Conservation (phyloP, 2,797 vertebrate genomes). For the Eulemur coronatus region DNA sequence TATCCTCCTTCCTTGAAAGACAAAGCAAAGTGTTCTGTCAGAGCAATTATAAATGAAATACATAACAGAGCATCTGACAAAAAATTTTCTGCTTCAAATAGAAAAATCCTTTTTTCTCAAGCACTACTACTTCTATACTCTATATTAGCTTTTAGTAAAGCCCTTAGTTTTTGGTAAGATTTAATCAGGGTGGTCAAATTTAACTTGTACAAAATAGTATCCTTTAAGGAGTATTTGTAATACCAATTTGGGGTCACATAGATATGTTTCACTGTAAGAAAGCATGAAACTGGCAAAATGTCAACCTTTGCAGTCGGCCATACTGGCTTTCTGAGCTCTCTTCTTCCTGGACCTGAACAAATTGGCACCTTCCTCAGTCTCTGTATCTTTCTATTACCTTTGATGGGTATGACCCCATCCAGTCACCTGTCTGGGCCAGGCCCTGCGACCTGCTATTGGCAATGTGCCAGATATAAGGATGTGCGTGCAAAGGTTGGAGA, state of each 20-base stretch:
- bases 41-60: slow-evolving; percentile 1
- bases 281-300: not conserved
- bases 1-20: not conserved
- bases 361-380: not conserved
- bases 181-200: slow-evolving; percentile 13
- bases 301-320: not conserved
- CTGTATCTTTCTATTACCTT: not conserved
- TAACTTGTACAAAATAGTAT: not conserved
- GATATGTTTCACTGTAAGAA: not conserved
- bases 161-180: not conserved
- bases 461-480: not conserved
- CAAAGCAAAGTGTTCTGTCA: not conserved
- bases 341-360: not conserved
- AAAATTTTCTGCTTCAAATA: not conserved
- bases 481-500: not conserved
- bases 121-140: not conserved
- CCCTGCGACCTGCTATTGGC: not conserved
- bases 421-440: not conserved
- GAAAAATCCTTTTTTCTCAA: not conserved
- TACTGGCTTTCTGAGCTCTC: not conserved
- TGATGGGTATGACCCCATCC: not conserved
- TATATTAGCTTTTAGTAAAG: slow-evolving; percentile 1
- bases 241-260: not conserved
- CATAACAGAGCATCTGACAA: not conserved
- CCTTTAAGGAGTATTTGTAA: not conserved